These are phyloP conservation scores for Ctena decussata DNA, from an alignment of 2,888 invertebrate species.

Conservation along the genomic window DNA sequence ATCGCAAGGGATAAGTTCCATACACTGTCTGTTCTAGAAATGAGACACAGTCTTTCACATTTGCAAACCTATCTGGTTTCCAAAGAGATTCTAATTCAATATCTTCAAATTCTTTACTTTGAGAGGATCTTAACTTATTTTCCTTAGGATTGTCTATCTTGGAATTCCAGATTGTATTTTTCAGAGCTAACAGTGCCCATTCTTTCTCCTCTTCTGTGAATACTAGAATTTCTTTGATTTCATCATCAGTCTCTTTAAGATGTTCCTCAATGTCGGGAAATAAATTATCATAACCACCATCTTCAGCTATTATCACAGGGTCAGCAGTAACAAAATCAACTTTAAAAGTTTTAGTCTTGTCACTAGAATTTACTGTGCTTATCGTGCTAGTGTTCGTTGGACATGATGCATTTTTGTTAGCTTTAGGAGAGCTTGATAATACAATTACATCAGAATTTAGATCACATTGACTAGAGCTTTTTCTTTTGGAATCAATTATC, in stretches of 20 bases:
- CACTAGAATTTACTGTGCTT: not conserved
- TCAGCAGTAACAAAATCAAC: slow-evolving; percentile 68
- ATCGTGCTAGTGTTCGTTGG: not conserved
- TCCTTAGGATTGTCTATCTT: slow-evolving; percentile 69
- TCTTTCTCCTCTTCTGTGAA: slow-evolving; percentile 81
- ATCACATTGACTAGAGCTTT: not conserved
- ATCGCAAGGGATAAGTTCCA: slow-evolving; percentile 78
- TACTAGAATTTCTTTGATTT: slow-evolving; percentile 63
- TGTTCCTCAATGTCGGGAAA: slow-evolving; percentile 67
- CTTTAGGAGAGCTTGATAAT: not conserved
- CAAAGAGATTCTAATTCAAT: slow-evolving; percentile 69
- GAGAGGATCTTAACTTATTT: slow-evolving; percentile 37
- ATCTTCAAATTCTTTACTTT: slow-evolving; percentile 81
- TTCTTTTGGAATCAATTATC: not conserved
- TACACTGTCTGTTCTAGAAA: slow-evolving; percentile 52
- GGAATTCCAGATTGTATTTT: slow-evolving; percentile 82
- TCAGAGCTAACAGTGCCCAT: slow-evolving; percentile 78
- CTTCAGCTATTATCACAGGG: slow-evolving; percentile 77
- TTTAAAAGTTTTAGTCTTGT: slow-evolving; percentile 15
- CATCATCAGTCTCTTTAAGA: slow-evolving; percentile 23
- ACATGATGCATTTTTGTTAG: not conserved
- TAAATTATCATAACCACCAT: slow-evolving; percentile 80
- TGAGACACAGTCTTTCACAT: slow-evolving; percentile 73
- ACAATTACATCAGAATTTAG: not conserved
- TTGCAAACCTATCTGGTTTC: slow-evolving; percentile 73